Evolutionary conservation across 2,113 vertebrate genomes (phyloP).

Genomic region (Anser brachyrhynchus): DNA sequence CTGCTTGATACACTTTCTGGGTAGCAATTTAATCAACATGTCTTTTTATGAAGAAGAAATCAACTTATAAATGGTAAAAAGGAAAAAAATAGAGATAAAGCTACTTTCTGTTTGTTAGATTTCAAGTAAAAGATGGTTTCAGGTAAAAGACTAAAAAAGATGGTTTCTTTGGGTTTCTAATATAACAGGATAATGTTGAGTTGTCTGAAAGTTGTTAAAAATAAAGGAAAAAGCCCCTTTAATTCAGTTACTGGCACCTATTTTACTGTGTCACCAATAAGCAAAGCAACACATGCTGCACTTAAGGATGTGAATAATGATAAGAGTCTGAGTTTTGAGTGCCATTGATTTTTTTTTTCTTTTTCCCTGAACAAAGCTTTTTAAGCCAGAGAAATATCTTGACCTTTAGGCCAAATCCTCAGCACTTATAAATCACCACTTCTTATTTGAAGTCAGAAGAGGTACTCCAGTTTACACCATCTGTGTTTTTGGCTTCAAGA

Average conservation of each 20-base stretch:
- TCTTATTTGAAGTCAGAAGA: background rate
- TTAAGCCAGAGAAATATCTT: slow-evolving; percentile 22
- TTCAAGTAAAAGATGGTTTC: background rate
- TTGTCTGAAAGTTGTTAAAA: background rate
- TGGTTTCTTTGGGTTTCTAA: background rate
- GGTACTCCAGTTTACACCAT: slow-evolving; percentile 35
- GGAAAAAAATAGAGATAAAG: background rate
- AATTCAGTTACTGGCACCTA: background rate
- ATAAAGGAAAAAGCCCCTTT: background rate
- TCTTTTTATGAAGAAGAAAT: slow-evolving; percentile 39
- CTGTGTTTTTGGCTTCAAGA: slow-evolving; percentile 27
- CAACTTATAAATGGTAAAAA: slow-evolving; percentile 1
- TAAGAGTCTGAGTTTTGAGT: slow-evolving; percentile 49
- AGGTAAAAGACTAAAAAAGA: background rate
- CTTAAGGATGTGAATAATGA: background rate
- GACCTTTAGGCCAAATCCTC: slow-evolving; percentile 57
- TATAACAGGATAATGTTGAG: background rate
- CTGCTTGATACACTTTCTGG: slow-evolving; percentile 61
- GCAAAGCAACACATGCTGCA: background rate
- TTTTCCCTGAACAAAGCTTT: background rate
- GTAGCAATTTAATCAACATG: slow-evolving; percentile 46
- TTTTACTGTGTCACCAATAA: background rate
- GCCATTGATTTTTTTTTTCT: slow-evolving; percentile 15
- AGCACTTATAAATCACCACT: background rate
- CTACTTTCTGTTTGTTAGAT: background rate